Evolutionary conservation across 37 sponge, comb jelly and placozoan species (phyloP), one percentile per base, ranked within the genome.

Genomic region (Geodia barretti): DNA sequence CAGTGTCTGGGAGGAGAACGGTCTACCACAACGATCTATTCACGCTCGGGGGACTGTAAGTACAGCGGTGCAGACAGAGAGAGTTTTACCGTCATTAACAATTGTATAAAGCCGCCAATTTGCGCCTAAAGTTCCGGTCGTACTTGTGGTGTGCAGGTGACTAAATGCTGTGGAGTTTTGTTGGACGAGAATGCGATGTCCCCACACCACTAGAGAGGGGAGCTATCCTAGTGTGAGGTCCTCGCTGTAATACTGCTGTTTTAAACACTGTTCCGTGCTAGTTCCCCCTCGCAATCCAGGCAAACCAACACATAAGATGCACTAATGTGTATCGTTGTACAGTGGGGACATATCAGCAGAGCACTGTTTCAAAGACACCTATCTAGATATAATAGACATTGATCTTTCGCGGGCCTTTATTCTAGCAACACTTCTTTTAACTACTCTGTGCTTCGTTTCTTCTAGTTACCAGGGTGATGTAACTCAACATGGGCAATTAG

Each of bases 1-100:
- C 47, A 21, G 19, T 58, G 90, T 78, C 25, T 74, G 75, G 30
- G 80, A 38, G 29, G 26, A 65, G 59, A 4, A 68, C 73, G 0
- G 70, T 36, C 31, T 94, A 83, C 64, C 62, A 72, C 41, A 79
- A 64, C n/a, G 91, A 87, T 62, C 28, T 87, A 68, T 87, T 59
- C 58, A 25, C 68, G 25, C 90, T 89, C 41, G 47, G 26, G 79
- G 59, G 54, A 2, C 0, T 79, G 79, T 40, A 72, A 72, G 2
- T n/a, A 19, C 11, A 75, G 86, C 26, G 35, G 41, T n/a, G n/a
- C n/a, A n/a, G n/a, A n/a, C n/a, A n/a, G n/a, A n/a, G n/a, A n/a
- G n/a, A n/a, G n/a, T n/a, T n/a, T n/a, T n/a, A n/a, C n/a, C n/a
- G n/a, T n/a, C n/a, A n/a, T n/a, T n/a, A n/a, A n/a, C n/a, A 60